A percentile compares a stretch with the other conserved stretches of the same genome.
phyloP scores from a whole-genome alignment of 2,113 vertebrate species.

The Geococcyx californianus region DNA sequence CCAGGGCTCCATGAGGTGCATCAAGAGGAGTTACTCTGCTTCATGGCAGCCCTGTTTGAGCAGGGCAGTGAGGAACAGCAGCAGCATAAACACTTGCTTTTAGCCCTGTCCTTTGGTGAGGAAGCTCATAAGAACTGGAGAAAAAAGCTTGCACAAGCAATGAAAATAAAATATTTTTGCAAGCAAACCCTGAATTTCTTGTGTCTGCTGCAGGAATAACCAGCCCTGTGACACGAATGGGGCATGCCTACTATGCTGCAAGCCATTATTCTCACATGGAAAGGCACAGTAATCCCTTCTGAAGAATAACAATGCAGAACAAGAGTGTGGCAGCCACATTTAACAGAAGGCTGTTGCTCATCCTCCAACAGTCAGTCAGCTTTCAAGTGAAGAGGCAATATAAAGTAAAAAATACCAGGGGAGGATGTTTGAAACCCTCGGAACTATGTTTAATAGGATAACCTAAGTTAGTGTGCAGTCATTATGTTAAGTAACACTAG shows the following conservation, averaged over 20 bases:
- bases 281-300: background rate
- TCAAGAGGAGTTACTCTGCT: background rate
- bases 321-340: background rate
- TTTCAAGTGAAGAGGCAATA: background rate
- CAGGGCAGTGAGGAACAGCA: background rate
- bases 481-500: background rate
- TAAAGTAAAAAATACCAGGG: background rate
- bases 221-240: background rate
- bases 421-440: background rate
- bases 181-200: background rate
- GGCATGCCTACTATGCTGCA: background rate
- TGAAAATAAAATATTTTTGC: background rate
- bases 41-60: background rate
- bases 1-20: background rate
- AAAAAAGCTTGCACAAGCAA: background rate
- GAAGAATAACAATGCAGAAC: background rate
- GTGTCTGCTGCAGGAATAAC: background rate
- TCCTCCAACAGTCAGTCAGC: accelerated
- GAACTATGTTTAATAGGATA: background rate
- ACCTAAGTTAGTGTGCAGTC: background rate
- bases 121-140: background rate
- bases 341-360: background rate
- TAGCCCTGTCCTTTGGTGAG: background rate
- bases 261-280: background rate
- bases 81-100: background rate